Conservation (phyloP, 1,140 invertebrate genomes). For the Triops cancriformis region DNA sequence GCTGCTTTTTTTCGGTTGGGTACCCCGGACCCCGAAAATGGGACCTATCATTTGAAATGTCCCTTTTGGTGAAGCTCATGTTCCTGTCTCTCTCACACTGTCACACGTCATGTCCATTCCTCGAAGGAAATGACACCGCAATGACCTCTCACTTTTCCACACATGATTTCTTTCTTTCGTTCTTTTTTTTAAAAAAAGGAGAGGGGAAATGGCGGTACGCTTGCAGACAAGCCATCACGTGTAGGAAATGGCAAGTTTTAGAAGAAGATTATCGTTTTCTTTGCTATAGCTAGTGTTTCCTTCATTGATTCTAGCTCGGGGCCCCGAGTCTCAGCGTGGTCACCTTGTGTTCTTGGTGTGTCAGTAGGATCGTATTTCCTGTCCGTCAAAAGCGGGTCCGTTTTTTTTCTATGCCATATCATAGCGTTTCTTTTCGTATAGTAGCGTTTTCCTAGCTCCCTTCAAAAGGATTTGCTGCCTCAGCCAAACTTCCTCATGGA, state of each 20-base stretch:
- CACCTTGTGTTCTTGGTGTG: not conserved
- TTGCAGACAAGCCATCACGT: not conserved
- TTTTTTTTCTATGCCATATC: not conserved
- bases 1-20: not conserved
- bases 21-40: not conserved
- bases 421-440: not conserved
- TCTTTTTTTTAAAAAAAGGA: not conserved
- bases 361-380: not conserved
- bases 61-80: not conserved
- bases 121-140: not conserved
- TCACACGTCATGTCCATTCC: slow-evolving; percentile 9
- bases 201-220: not conserved
- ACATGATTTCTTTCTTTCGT: not conserved
- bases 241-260: no score
- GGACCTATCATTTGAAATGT: not conserved
- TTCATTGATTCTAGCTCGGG: not conserved
- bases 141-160: slow-evolving; percentile 3
- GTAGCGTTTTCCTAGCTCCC: not conserved
- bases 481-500: not conserved
- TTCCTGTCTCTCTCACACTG: not conserved
- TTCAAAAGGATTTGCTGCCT: not conserved
- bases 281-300: not conserved
- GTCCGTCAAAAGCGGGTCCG: not conserved
- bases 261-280: no score
- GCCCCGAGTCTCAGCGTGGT: not conserved